Base-by-base conservation (phyloP, 2,888 invertebrate species). In the Galerucella nymphaeae region DNA sequence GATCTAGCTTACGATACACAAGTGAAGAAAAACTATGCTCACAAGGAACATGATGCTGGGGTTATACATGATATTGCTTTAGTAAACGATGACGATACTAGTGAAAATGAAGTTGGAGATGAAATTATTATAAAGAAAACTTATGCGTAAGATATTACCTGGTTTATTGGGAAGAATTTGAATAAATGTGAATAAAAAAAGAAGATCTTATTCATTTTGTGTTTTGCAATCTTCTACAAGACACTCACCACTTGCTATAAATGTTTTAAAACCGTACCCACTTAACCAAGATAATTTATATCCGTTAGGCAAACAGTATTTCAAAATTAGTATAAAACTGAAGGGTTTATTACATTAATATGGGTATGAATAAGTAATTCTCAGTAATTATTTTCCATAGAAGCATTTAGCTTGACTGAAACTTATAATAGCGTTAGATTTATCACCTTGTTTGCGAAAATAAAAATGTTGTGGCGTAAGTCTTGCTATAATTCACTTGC, bases 401-500 rank as follows among this genome's bases (percentile, higher is more conserved):
- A 66, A 65, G 72, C 69, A 53, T 50, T 61, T 65, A 57, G 48
- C 61, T 50, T 55, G 45, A n/a, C 53, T 71, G 48, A 63, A 62
- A 62, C 62, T 59, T 23, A 59, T 38, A 65, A n/a, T 9, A 59
- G 68, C 48, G 64, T 69, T 64, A 65, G 70, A 76, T 72, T 74
- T 72, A 72, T 74, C 74, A 50, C 72, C 66, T 42, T 45, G 68
- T 63, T 59, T 30, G 68, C 55, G 8, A 18, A 73, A 64, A 66
- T 67, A 71, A 73, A 74, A 73, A 76, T 63, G 66, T 71, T 48
- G 53, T 59, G 50, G 41, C 68, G 72, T 70, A 78, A 76, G 75
- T 76, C 74, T 74, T 74, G 75, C 72, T 45, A 73, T 74, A 76
- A 77, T 76, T 78, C 76, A 79, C 77, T 70, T 50, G 75, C 75